A percentile compares a stretch with the other conserved stretches of the same genome.
Conservation (phyloP, 2,888 invertebrate species). For the Caenorhabditis panamensis region DNA sequence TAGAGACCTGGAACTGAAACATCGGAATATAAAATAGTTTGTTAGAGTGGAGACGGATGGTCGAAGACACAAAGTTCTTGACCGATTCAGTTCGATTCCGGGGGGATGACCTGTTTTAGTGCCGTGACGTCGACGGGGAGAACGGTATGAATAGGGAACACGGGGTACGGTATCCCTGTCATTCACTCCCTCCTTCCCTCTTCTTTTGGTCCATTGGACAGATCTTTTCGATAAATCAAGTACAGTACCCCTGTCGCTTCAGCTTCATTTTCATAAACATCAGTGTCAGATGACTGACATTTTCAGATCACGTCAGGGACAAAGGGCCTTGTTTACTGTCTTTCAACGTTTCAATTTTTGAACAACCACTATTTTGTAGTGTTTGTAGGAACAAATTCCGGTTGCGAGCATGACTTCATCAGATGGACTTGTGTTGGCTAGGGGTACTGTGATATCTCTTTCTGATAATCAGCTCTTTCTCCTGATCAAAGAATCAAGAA, state of each 20-base stretch:
- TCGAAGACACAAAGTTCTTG: constrained; percentile 12
- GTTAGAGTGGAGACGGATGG: background rate
- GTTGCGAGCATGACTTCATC: too few relatives aligned
- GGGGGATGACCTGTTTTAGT: background rate
- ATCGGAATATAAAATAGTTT: constrained; percentile 21
- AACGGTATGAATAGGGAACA: background rate
- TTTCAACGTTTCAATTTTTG: too few relatives aligned
- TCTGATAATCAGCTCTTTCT: too few relatives aligned
- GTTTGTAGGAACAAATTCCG: too few relatives aligned
- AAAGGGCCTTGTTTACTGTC: background rate
- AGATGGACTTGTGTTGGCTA: too few relatives aligned
- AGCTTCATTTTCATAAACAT: too few relatives aligned
- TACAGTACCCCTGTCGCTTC: too few relatives aligned
- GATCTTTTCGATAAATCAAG: too few relatives aligned
- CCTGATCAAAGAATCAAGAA: too few relatives aligned
- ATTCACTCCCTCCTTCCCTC: constrained; percentile 4
- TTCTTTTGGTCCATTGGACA: background rate
- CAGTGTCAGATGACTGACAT: background rate
- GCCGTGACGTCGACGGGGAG: background rate
- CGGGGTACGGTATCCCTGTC: background rate
- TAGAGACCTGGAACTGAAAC: constrained; percentile 14
- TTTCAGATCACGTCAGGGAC: background rate
- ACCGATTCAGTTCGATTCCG: background rate
- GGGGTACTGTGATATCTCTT: too few relatives aligned
- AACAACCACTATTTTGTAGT: too few relatives aligned